Base-by-base conservation (phyloP, 2,797 vertebrate genomes). In the Cynopterus sphinx region DNA sequence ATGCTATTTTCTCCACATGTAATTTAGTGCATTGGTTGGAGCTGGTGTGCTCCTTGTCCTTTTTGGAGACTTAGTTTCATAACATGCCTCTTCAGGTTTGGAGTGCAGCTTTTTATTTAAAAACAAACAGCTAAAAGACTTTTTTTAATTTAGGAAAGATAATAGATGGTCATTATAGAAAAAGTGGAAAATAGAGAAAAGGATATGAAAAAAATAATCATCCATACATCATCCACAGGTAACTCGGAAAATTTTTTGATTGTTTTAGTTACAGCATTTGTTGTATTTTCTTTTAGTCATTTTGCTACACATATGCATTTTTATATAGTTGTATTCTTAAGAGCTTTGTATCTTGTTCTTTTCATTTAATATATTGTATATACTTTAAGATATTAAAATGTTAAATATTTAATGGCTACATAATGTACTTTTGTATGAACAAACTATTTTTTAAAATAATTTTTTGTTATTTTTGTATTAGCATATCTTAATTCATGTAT, bases 61-160 rank as follows among this genome's bases (percentile, higher is more conserved):
- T 88, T 85, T 73, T 83, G 57, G 59, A 95, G 75, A 57, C 22
- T 61, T 73, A 3, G 2, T 24, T 39, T 94, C 39, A 31, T 81
- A 90, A 77, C 28, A 81, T 1, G 6, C 71, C 22, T 87, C 31
- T 24, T 33, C 16, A 86, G 43, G 28, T 78, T 70, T 86, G 49
- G 67, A 95, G 16, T 65, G 49, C 33, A 92, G n/a, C 17, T 53
- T 89, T 90, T 96, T 74, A 68, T 93, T 94, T 86, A 65, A 90
- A 89, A 92, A 65, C 11, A 84, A 89, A 77, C 11, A 68, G 70
- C 21, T 26, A 78, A 39, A 59, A 59, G n/a, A 9, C 6, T 26
- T 13, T 41, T 61, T 77, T 28, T 49, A 67, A 65, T 87, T 67
- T 75, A 63, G 73, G 43, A 82, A 91, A 74, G 51, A 67, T 73